A percentile compares a stretch with the other conserved stretches of the same genome.
Evolutionary conservation across 2,888 invertebrate genomes (phyloP).

Genomic region (Eristalinus sepulchralis): DNA sequence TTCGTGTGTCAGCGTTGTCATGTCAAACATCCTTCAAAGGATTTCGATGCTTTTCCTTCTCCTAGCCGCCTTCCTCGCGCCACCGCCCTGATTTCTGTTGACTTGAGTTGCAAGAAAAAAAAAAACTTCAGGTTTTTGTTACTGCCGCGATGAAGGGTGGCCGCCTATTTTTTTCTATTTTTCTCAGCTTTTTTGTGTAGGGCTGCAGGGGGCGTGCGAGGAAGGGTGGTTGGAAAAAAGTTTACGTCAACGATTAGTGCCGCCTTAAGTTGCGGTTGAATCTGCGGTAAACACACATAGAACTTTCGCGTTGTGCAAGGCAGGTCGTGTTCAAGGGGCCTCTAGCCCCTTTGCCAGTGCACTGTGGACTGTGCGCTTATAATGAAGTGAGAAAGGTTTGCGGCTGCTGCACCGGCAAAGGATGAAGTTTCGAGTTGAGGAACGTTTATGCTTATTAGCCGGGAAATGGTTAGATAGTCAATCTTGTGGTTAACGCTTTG

Average conservation of each 20-base stretch:
- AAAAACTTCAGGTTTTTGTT: conserved; percentile 22
- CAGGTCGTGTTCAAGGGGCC: conserved; percentile 15
- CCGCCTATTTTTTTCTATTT: not conserved
- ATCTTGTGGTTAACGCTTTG: not conserved
- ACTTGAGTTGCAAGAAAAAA: too few species aligned
- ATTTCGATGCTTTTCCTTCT: conserved; percentile 13
- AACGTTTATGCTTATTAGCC: not conserved
- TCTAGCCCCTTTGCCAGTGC: not conserved
- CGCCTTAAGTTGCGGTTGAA: conserved; percentile 19
- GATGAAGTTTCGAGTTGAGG: conserved; percentile 8
- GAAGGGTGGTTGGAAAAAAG: not conserved
- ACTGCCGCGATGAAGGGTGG: conserved; percentile 16
- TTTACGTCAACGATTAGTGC: conserved; percentile 46
- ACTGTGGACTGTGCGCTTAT: not conserved
- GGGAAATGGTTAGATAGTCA: not conserved
- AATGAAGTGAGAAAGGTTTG: conserved; percentile 6
- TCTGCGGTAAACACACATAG: conserved; percentile 13
- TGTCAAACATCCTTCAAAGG: conserved; percentile 48
- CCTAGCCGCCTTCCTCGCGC: not conserved
- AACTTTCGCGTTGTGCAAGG: conserved; percentile 20
- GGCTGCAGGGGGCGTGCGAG: not conserved
- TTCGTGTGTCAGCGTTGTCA: conserved; percentile 37
- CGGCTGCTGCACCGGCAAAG: not conserved
- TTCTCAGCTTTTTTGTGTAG: not conserved
- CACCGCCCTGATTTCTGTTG: not conserved